Base-by-base conservation (phyloP, 2,797 vertebrate genomes). In the Sebastes elongatus region DNA sequence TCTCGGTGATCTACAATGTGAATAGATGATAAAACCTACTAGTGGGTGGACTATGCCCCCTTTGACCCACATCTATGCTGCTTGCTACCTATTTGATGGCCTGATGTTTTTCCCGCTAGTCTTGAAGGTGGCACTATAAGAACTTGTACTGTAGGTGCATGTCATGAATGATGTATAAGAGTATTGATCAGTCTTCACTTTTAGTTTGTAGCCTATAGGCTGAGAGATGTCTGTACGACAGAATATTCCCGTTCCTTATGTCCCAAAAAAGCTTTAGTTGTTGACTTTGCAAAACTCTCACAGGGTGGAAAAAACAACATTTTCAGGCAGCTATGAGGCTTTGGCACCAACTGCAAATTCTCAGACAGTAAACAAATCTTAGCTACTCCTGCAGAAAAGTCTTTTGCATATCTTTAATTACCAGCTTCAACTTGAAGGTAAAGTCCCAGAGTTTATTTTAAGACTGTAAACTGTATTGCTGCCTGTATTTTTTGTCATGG, bases 381-480 rank as follows among this genome's bases (percentile, higher is more conserved):
- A 74, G 59, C 76, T 23, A 4, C 60, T 67, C 55, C 74, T 46
- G 67, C 70, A 85, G 76, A 79, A 71, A 86, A 77, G 52, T 13
- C 6, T 23, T 78, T 38, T 79, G 72, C 84, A 82, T 75, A 78
- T 78, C 68, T 90, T 88, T 82, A 82, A 84, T 82, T 82, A 81
- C 30, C 84, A 78, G 76, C 76, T 49, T 71, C 59, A 60, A 85
- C 69, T 71, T 64, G 2, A 73, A 85, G 81, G 74, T 71, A 74
- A 67, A 74, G 28, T 80, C 65, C 74, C 53, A 42, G 79, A 76
- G 78, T 89, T 88, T 28, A 78, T 82, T 81, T 83, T 18, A 27
- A 76, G 70, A 68, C 86, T 60, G n/a, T 83, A 86, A 87, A 88
- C 80, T 86, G 89, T 88, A 88, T 67, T 66, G 71, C 61, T 38